Base-by-base conservation (phyloP, 2,797 vertebrate species). In the Catamblyrhynchus diadema region DNA sequence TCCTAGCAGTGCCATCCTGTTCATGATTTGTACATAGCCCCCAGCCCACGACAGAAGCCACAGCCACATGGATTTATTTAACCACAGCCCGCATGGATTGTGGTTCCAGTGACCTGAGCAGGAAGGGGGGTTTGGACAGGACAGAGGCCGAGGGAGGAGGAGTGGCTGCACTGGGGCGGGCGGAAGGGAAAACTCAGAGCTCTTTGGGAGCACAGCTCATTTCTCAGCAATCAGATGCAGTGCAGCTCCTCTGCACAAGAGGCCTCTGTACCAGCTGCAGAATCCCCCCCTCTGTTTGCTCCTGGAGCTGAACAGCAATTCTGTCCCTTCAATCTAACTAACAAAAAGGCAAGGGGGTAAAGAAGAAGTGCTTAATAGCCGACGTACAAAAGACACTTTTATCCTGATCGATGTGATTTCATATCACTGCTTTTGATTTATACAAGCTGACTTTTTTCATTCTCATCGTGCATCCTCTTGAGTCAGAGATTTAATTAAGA, bases 401-500 rank as follows among this genome's bases (percentile, higher is more conserved):
- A 86, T 81, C 82, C 75, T 56, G 59, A 91, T 77, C 2, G 3
- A 73, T 82, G 71, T 57, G 80, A 90, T 93, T 95, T 95, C 87
- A 72, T 93, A 96, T 94, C 87, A 10, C 44, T 78, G 78, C 77
- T 93, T 95, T 90, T 91, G 85, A 94, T 93, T 93, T 88, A 88
- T 44, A 84, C 56, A 54, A 81, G 39, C 57, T 59, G 41, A 51
- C 48, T 93, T 93, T 90, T 91, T 60, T 70, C 23, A 60, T 81
- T 93, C 80, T 86, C 51, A 56, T n/a, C 48, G 81, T 67, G 66
- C 24, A 27, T 53, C 91, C 61, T 85, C 93, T 92, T 73, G 79
- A 93, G 66, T 70, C 88, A 62, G 74, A 95, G 96, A 97, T 98
- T 97, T 97, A 97, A 98, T 97, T 97, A 97, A 97, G 96, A 97